These are phyloP conservation scores for Parotia lawesii DNA, from an alignment of 2,113 vertebrate genomes.

Conservation along the genomic window DNA sequence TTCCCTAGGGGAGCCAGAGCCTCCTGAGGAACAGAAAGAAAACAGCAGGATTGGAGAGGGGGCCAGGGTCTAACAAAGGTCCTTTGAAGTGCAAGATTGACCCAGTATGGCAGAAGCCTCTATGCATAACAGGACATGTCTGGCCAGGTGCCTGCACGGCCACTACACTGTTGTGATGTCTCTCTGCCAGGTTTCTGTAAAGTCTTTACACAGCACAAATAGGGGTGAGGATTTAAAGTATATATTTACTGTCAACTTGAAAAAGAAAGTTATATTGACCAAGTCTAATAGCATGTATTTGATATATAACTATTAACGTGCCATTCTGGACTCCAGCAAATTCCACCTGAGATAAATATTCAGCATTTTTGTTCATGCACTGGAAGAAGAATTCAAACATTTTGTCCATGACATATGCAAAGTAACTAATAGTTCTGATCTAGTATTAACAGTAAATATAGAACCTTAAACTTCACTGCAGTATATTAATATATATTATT, in stretches of 20 bases:
- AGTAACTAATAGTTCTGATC: conserved; percentile 68
- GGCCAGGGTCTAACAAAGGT: conserved; percentile 30
- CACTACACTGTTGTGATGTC: neutral
- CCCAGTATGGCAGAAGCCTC: neutral
- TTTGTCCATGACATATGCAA: conserved; percentile 72
- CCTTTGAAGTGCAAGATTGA: conserved; percentile 11
- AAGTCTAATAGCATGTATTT: conserved; percentile 65
- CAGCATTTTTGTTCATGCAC: conserved; percentile 69
- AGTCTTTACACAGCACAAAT: conserved; percentile 48
- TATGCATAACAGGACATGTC: neutral
- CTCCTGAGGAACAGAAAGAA: conserved; percentile 26
- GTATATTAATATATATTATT: conserved; percentile 60
- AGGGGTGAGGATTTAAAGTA: conserved; percentile 69
- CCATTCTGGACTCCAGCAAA: conserved; percentile 74
- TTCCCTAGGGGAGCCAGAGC: neutral
- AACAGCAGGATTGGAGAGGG: neutral
- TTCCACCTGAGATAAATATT: conserved; percentile 75
- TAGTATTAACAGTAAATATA: conserved; percentile 73
- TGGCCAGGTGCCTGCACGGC: conserved; percentile 48
- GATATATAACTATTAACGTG: conserved; percentile 58
- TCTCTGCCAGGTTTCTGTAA: conserved; percentile 20
- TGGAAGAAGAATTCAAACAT: conserved; percentile 64
- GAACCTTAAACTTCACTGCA: conserved; percentile 66
- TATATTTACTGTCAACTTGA: conserved; percentile 75
- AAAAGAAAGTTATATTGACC: conserved; percentile 57